Conservation (phyloP, 1,140 invertebrate genomes). For the Aphelenchoides fujianensis region DNA sequence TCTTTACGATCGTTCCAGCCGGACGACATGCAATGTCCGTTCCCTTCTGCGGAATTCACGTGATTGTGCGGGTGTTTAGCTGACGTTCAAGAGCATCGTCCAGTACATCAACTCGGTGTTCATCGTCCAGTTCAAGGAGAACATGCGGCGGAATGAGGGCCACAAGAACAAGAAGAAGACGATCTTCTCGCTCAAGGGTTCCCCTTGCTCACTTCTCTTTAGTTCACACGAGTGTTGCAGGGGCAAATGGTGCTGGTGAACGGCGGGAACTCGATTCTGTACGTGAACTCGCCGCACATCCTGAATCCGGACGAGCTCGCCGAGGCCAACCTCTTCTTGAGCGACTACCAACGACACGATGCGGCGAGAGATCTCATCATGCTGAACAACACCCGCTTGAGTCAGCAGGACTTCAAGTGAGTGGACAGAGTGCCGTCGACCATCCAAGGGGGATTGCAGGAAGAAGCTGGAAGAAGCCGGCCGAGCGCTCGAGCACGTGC, state of each 20-base stretch:
- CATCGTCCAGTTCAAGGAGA: constrained; percentile 35
- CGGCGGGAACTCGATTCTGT: constrained; percentile 60
- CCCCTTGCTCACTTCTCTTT: constrained; percentile 49
- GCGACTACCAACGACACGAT: constrained; percentile 64
- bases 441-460: constrained; percentile 33
- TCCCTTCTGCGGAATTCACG: constrained; percentile 19
- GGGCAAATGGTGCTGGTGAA: constrained; percentile 46
- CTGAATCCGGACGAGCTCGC: constrained; percentile 52
- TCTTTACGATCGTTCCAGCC: constrained; percentile 34
- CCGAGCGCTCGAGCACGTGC: too few species aligned
- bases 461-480: constrained; percentile 37
- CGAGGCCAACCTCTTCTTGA: constrained; percentile 61
- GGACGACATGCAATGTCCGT: constrained; percentile 35
- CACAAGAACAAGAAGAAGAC: constrained; percentile 41
- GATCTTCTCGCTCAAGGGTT: constrained; percentile 61
- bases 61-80: constrained; percentile 41
- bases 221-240: constrained; percentile 53
- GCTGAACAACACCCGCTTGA: constrained; percentile 53
- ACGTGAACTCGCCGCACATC: constrained; percentile 63
- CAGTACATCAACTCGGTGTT: constrained; percentile 36
- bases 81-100: constrained; percentile 33
- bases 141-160: constrained; percentile 27
- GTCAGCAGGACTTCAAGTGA: constrained; percentile 64
- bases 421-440: constrained; percentile 61
- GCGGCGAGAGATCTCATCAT: constrained; percentile 64